These are phyloP conservation scores for Rattus rattus DNA, from an alignment of 2,113 vertebrate genomes.

Conservation along the genomic window DNA sequence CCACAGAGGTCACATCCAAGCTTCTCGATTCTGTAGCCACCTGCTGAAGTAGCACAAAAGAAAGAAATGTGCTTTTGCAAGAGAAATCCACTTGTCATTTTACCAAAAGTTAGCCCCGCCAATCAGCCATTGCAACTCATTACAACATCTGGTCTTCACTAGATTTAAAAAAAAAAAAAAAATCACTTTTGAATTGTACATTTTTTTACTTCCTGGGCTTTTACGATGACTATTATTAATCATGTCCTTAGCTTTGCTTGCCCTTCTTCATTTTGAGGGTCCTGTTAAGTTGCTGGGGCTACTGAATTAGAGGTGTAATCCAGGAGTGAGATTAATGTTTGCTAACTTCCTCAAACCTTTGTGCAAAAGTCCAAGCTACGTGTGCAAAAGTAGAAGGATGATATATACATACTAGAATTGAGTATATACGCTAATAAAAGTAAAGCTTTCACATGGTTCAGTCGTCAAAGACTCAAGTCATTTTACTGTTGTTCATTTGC, in stretches of 20 bases:
- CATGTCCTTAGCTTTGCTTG: not conserved
- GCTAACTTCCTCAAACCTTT: not conserved
- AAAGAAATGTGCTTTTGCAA: not conserved
- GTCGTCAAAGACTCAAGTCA: not conserved
- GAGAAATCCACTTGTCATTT: not conserved
- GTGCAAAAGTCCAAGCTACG: not conserved
- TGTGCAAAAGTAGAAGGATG: not conserved
- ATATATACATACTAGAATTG: not conserved
- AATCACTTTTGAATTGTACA: not conserved
- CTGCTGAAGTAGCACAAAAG: not conserved
- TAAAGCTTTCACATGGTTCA: not conserved
- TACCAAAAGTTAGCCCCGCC: not conserved
- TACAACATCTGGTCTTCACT: not conserved
- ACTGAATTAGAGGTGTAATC: not conserved
- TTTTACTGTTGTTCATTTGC: not conserved
- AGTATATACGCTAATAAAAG: not conserved
- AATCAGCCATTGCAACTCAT: conserved; percentile 4
- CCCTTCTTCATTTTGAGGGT: not conserved
- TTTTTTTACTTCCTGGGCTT: not conserved
- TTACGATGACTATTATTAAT: not conserved
- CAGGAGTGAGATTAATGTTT: not conserved
- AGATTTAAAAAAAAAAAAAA: not conserved
- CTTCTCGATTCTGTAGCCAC: not conserved
- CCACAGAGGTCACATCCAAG: not conserved
- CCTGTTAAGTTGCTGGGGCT: not conserved